Percentiles rank a stretch among this genome's conserved stretches.
These are phyloP conservation scores for Ormyrus nitidulus DNA, from an alignment of 2,888 invertebrate species.

Conservation along the genomic window DNA sequence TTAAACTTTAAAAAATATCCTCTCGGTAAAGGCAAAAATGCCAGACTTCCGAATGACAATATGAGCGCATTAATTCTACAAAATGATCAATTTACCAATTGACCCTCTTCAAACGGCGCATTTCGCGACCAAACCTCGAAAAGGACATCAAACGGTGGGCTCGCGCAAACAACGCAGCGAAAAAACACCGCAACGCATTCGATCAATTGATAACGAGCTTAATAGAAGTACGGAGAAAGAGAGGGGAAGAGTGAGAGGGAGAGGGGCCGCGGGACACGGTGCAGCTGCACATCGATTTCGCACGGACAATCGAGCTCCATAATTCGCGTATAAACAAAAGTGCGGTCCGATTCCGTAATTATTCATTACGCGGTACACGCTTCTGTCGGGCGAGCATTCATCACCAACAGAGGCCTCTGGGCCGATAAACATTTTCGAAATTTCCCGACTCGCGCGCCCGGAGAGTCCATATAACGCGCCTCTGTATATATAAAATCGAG, in stretches of 20 bases:
- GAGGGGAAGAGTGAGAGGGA: too few species aligned
- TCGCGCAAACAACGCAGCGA: too few species aligned
- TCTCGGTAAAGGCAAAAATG: too few species aligned
- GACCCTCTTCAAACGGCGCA: neutral
- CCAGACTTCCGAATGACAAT: too few species aligned
- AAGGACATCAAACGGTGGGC: neutral
- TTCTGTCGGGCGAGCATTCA: constrained; percentile 1
- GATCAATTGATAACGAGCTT: constrained; percentile 30
- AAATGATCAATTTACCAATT: neutral
- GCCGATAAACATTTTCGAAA: constrained; percentile 19
- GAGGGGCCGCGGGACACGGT: too few species aligned
- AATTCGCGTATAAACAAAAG: constrained; percentile 45
- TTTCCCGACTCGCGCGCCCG: neutral
- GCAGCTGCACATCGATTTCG: constrained; percentile 4
- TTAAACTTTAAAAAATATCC: too few species aligned
- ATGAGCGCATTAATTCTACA: too few species aligned
- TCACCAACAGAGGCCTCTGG: neutral
- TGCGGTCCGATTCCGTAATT: constrained; percentile 34
- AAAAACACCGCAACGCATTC: neutral
- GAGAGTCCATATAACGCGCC: too few species aligned
- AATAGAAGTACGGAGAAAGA: neutral
- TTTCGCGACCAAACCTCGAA: neutral
- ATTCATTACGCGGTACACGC: constrained; percentile 35
- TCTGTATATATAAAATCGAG: too few species aligned
- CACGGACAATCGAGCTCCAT: constrained; percentile 18